Evolutionary conservation across 2,888 invertebrate species (phyloP), one percentile per base, ranked within the genome.

Genomic region (Camponotus fellah): DNA sequence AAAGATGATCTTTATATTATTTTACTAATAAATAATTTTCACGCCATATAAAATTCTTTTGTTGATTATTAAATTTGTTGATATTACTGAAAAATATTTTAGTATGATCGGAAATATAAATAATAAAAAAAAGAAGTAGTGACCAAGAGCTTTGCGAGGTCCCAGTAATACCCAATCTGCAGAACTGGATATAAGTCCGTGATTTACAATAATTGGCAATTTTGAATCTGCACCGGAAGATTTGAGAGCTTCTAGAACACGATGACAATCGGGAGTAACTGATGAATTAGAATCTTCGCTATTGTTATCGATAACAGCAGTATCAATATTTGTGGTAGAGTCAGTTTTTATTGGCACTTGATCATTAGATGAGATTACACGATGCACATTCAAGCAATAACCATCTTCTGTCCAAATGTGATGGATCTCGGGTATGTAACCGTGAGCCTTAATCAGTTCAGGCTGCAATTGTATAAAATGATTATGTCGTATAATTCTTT

Each of bases 331-430:
- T 76, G 1, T 58, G 34, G 34, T 43, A 10, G 26, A 4, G 34
- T 79, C 58, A 60, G 5, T 12, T 3, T 60, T 71, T 79, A 75
- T 17, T 64, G 66, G 14, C 49, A 64, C 17, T 60, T 34, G 60
- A 79, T 79, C 37, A 12, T 83, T 85, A 34, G 88, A 72, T 65
- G 90, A 82, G 75, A 95, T 93, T 69, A 96, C 95, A 84, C 95
- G 91, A 87, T 95, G 95, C 72, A 95, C 87, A 8, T 95, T 95
- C 65, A 96, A 88, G 56, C 95, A 94, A 91, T 95, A 95, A 2
- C 95, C 95, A 93, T 96, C 96, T 84, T 93, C 92, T 4, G 96
- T 95, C 92, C 94, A 94, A 69, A 95, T 93, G 80, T 95, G 94
- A 89, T 95, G 95, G 17, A 93, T 95, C 84, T 95, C 93, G 0